These are phyloP conservation scores for Argyresthia albistria DNA, from an alignment of 2,888 invertebrate genomes.

Conservation along the genomic window DNA sequence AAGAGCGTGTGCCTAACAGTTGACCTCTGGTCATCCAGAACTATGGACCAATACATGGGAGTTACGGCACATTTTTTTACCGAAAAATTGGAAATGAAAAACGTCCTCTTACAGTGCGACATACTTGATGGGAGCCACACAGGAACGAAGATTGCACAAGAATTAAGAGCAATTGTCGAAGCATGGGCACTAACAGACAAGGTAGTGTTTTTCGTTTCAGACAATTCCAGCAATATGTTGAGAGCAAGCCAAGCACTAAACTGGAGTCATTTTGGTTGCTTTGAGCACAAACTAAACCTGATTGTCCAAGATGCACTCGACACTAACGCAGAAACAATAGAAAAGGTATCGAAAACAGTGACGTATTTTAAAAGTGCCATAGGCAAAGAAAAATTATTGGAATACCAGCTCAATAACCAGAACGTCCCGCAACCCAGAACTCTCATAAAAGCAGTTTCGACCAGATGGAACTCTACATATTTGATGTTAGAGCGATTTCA, in stretches of 20 bases:
- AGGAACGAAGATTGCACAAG: too few species aligned
- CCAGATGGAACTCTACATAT: slow-evolving; percentile 12
- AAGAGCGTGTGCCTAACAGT: slow-evolving; percentile 6
- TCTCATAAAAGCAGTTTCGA: slow-evolving; percentile 9
- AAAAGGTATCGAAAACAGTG: too few species aligned
- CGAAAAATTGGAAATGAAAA: slow-evolving; percentile 5
- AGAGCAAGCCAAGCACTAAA: slow-evolving; percentile 8
- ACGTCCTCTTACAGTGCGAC: slow-evolving; percentile 6
- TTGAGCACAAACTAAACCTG: neutral
- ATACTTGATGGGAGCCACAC: slow-evolving; percentile 7
- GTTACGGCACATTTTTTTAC: slow-evolving; percentile 7
- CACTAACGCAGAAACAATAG: too few species aligned
- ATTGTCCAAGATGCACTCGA: too few species aligned
- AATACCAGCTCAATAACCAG: slow-evolving; percentile 9
- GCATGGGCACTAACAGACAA: neutral
- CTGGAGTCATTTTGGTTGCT: slow-evolving; percentile 10
- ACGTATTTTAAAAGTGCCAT: too few species aligned
- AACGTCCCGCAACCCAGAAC: slow-evolving; percentile 10
- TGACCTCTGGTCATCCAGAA: slow-evolving; percentile 6
- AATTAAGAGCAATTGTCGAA: too few species aligned
- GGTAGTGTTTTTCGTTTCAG: slow-evolving; percentile 5
- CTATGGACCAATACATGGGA: slow-evolving; percentile 5
- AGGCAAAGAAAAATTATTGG: neutral
- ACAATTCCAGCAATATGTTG: slow-evolving; percentile 8
- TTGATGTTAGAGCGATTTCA: slow-evolving; percentile 11